A percentile compares a stretch with the other conserved stretches of the same genome.
Conservation (phyloP, 2,113 vertebrate species). For the Podarcis cretensis region DNA sequence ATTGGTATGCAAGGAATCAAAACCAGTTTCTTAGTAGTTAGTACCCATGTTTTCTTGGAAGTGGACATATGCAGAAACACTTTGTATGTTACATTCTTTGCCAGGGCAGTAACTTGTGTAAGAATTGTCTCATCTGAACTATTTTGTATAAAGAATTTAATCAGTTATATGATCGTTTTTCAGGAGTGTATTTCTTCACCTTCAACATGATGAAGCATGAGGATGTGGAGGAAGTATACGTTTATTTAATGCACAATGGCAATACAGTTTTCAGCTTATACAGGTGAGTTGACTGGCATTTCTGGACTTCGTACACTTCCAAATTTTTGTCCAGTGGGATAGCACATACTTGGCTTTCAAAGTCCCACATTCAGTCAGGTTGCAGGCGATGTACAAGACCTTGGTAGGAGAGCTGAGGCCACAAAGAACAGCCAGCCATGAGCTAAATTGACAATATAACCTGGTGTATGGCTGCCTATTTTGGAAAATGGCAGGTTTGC, state of each 20-base stretch:
- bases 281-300: constrained; percentile 69
- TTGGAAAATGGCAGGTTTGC: background rate
- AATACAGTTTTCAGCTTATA: constrained; percentile 86
- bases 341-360: background rate
- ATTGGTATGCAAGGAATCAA: background rate
- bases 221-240: constrained; percentile 83
- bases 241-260: constrained; percentile 88
- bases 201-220: constrained; percentile 89
- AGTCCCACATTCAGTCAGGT: background rate
- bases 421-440: background rate
- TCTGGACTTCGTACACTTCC: background rate
- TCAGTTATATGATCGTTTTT: constrained; percentile 27
- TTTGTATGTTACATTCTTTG: background rate
- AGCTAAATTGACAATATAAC: background rate
- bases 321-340: background rate
- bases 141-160: background rate
- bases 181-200: constrained; percentile 86
- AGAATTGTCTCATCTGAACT: background rate
- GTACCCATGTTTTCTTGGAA: background rate
- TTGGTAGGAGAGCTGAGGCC: no score
- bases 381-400: background rate
- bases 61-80: background rate
- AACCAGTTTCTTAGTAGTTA: background rate
- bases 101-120: background rate
- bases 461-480: background rate